Evolutionary conservation across 2,888 invertebrate genomes (phyloP).

Genomic region (Eupithecia subumbrata): DNA sequence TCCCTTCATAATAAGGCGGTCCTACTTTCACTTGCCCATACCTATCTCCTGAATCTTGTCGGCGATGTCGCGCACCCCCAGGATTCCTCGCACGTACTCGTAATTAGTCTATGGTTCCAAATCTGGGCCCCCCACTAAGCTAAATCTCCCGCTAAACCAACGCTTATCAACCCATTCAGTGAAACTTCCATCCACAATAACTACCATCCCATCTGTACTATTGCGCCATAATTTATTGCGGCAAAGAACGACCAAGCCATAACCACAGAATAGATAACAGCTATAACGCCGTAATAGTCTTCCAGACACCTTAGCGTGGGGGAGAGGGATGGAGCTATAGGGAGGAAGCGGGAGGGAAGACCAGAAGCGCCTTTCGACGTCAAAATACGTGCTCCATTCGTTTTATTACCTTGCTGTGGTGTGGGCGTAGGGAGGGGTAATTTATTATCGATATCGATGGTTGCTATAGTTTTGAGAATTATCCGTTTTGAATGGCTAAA

Average conservation of each 20-base stretch:
- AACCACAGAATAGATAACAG: constrained; percentile 71
- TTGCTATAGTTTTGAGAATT: neutral
- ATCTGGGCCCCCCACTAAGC: neutral
- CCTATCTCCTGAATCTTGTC: no score
- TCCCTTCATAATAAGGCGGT: no score
- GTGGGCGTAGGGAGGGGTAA: constrained; percentile 43
- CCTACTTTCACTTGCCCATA: no score
- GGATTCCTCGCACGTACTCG: no score
- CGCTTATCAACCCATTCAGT: constrained; percentile 16
- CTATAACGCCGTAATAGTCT: constrained; percentile 80
- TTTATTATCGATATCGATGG: constrained; percentile 64
- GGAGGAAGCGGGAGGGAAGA: constrained; percentile 63
- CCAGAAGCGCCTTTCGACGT: constrained; percentile 84
- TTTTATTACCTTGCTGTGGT: constrained; percentile 78
- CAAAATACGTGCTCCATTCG: constrained; percentile 84
- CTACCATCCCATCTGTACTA: constrained; percentile 57
- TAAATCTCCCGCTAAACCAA: neutral
- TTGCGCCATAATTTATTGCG: constrained; percentile 80
- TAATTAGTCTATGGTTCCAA: no score
- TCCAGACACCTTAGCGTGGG: constrained; percentile 73
- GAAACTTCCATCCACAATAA: constrained; percentile 42
- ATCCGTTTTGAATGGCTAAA: neutral
- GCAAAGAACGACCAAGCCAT: constrained; percentile 71
- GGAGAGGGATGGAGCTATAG: constrained; percentile 59
- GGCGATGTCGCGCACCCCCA: no score